Percentiles rank a stretch among this genome's conserved stretches.
Conservation (phyloP, 2,888 invertebrate species). For the Papilio protenor region DNA sequence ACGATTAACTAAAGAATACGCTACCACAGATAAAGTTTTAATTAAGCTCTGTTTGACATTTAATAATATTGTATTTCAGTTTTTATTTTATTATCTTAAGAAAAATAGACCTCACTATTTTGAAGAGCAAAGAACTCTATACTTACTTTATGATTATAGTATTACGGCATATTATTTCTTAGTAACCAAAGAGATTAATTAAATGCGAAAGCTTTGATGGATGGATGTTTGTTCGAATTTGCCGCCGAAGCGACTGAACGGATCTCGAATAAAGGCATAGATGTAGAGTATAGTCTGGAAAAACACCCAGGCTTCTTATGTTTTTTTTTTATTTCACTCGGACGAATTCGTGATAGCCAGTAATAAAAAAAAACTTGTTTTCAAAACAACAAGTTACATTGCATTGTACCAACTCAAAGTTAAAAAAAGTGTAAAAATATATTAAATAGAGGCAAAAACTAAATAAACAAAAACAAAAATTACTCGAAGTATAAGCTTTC, state of each 20-base stretch:
- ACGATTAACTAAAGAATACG: conserved; percentile 24
- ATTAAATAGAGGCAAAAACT: background rate
- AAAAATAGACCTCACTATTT: background rate
- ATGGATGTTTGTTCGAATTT: too few species aligned
- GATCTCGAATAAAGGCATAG: too few species aligned
- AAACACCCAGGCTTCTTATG: too few species aligned
- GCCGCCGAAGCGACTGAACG: background rate
- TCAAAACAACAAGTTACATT: too few species aligned
- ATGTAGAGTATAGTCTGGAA: too few species aligned
- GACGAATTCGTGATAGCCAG: too few species aligned
- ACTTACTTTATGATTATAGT: background rate
- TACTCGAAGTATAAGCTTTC: background rate
- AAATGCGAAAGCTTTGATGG: too few species aligned
- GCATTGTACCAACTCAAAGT: too few species aligned
- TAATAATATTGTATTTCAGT: background rate
- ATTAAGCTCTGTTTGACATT: conserved; percentile 29
- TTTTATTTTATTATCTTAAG: background rate
- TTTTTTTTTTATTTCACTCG: too few species aligned
- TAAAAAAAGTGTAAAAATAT: background rate
- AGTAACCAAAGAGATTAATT: too few species aligned
- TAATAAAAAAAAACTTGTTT: too few species aligned
- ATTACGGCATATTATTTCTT: too few species aligned
- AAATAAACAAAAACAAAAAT: background rate
- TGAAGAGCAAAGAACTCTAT: background rate
- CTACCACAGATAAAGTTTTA: conserved; percentile 41